phyloP scores from a whole-genome alignment of 2,113 vertebrate species.

The Setophaga kirtlandii region DNA sequence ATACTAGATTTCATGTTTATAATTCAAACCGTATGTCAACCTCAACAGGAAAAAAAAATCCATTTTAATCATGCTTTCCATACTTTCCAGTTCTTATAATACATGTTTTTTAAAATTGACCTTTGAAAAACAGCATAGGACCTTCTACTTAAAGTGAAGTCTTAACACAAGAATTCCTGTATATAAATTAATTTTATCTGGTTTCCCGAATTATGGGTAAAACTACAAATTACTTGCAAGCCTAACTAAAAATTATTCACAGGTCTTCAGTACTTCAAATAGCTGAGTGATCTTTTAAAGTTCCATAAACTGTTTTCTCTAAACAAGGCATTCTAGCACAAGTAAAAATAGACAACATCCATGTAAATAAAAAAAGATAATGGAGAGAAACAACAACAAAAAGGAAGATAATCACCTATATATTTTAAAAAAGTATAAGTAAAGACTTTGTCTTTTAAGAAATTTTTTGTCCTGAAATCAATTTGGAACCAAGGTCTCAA shows the following conservation, averaged over 20 bases:
- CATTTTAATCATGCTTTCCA: constrained; percentile 6
- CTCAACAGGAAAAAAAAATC: constrained; percentile 4
- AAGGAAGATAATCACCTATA: background rate
- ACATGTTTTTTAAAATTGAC: background rate
- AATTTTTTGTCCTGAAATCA: background rate
- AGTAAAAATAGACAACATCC: background rate
- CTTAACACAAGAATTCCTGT: constrained; percentile 9
- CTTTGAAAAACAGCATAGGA: background rate
- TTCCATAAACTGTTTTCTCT: background rate
- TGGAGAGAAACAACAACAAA: background rate
- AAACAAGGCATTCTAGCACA: background rate
- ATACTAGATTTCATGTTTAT: constrained; percentile 32
- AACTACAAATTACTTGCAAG: background rate
- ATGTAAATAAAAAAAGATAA: background rate
- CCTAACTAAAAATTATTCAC: constrained; percentile 14
- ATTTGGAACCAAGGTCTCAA: background rate
- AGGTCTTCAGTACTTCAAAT: constrained; percentile 10
- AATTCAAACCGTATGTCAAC: constrained; percentile 53
- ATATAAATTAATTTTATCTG: background rate
- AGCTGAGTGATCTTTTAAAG: background rate
- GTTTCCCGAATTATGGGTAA: background rate
- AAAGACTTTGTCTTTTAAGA: background rate
- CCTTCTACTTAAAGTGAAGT: constrained; percentile 22
- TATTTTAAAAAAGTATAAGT: background rate
- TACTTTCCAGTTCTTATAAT: background rate